Conservation (phyloP, 2,888 invertebrate genomes). For the Tuta absoluta region DNA sequence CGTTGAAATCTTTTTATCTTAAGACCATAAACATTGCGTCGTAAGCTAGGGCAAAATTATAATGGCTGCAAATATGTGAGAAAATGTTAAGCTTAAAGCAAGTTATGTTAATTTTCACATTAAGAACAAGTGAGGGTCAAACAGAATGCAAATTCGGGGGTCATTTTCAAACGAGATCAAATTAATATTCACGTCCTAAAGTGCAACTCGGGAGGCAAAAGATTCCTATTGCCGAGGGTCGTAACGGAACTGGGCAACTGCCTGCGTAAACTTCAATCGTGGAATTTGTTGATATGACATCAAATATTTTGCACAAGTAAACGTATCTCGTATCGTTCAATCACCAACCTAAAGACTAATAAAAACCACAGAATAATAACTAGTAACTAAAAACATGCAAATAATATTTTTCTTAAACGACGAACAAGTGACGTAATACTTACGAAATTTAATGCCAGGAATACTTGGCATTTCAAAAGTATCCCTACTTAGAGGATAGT, state of each 20-base stretch:
- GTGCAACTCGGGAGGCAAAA: background rate
- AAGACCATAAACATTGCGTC: background rate
- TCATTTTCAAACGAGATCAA: conserved; percentile 1
- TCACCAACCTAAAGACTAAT: too few relatives aligned
- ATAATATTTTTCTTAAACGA: too few relatives aligned
- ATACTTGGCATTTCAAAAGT: too few relatives aligned
- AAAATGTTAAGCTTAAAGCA: conserved; percentile 10
- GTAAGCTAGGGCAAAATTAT: conserved; percentile 20
- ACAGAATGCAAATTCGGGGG: conserved; percentile 14
- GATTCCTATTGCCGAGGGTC: background rate
- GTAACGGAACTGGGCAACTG: background rate
- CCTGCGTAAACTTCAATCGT: too few relatives aligned
- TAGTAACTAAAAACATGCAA: too few relatives aligned
- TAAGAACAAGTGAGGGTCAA: conserved; percentile 23
- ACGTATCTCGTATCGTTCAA: too few relatives aligned
- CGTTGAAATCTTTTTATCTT: conserved; percentile 18
- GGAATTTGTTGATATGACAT: too few relatives aligned
- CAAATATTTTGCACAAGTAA: too few relatives aligned
- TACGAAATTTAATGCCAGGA: too few relatives aligned
- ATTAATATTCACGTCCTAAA: conserved; percentile 4
- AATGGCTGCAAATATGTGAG: conserved; percentile 23
- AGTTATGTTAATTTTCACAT: conserved; percentile 20
- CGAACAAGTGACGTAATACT: too few relatives aligned
- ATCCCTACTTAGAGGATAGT: too few relatives aligned
- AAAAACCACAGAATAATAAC: too few relatives aligned